Evolutionary conservation across 30 jellyfish, hydroid and myxozoan species (phyloP).

Genomic region (Hydractinia symbiolongicarpus): DNA sequence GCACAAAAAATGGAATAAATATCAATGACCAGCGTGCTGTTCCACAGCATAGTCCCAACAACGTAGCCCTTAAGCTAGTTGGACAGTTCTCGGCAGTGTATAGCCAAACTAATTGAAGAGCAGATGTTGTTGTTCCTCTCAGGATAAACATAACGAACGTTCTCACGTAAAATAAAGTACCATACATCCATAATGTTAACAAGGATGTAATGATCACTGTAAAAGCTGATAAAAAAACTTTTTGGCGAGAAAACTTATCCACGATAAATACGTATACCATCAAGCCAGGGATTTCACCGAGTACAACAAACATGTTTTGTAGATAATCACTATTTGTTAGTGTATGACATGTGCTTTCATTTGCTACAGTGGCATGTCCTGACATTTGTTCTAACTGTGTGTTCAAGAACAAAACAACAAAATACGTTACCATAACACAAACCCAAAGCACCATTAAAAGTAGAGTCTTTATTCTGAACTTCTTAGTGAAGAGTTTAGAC

Average conservation of each 20-base stretch:
- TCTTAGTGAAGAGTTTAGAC: not conserved
- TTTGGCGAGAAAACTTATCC: conserved; percentile 1
- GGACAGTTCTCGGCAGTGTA: not conserved
- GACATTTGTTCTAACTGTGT: not conserved
- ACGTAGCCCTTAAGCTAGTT: not conserved
- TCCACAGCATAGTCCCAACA: not conserved
- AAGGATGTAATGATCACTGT: not conserved
- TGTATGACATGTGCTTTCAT: not conserved
- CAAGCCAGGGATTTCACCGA: not conserved
- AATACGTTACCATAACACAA: not conserved
- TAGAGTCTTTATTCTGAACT: not conserved
- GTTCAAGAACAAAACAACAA: not conserved
- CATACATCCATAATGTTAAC: not conserved
- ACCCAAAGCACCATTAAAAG: not conserved
- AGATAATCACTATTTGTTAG: not conserved
- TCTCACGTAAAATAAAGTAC: not conserved
- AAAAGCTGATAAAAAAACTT: not conserved
- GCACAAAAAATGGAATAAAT: not conserved
- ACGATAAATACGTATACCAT: not conserved
- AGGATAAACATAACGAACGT: not conserved
- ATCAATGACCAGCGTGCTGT: not conserved
- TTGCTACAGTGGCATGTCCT: not conserved
- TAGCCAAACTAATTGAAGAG: not conserved
- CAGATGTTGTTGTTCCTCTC: not conserved
- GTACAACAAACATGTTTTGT: not conserved